A percentile compares a stretch with the other conserved stretches of the same genome.
Conservation (phyloP, 1,140 invertebrate species). For the Panagrolaimus sp. region DNA sequence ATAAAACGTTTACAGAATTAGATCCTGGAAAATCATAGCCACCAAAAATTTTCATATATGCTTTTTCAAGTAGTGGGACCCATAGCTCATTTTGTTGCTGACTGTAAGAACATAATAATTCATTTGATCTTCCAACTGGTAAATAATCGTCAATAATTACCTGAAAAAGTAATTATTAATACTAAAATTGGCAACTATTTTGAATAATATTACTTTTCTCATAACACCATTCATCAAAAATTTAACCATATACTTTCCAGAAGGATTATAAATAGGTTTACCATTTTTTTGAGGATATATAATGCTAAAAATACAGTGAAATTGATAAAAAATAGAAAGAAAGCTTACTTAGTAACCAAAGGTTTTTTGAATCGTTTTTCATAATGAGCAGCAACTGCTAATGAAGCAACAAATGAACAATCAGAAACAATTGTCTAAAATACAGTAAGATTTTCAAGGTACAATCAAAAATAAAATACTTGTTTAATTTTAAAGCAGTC, state of each 20-base stretch:
- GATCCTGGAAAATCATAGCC: constrained; percentile 92
- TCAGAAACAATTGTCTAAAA: constrained; percentile 84
- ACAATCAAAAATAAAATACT: constrained; percentile 50
- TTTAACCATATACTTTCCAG: constrained; percentile 95
- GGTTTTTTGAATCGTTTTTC: constrained; percentile 79
- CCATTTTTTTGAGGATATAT: constrained; percentile 83
- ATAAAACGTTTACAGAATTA: constrained; percentile 73
- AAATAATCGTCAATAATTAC: constrained; percentile 86
- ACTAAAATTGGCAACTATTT: no score
- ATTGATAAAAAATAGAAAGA: not conserved
- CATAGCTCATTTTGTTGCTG: constrained; percentile 82
- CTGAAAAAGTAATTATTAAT: no score
- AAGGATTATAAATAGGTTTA: constrained; percentile 82
- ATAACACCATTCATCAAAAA: constrained; percentile 84
- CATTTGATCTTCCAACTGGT: constrained; percentile 73
- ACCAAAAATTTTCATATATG: constrained; percentile 86
- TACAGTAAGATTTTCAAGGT: not conserved
- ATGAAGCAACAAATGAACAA: constrained; percentile 93
- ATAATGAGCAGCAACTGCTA: constrained; percentile 86
- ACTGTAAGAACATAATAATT: constrained; percentile 76
- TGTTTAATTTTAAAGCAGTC: constrained; percentile 85
- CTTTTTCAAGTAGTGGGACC: constrained; percentile 91
- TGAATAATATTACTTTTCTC: constrained; percentile 62
- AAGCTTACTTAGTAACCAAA: constrained; percentile 70
- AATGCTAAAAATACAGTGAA: constrained; percentile 65